Evolutionary conservation across 2,797 vertebrate genomes (phyloP), one percentile per base, ranked within the genome.

Genomic region (Danio aesculapii): DNA sequence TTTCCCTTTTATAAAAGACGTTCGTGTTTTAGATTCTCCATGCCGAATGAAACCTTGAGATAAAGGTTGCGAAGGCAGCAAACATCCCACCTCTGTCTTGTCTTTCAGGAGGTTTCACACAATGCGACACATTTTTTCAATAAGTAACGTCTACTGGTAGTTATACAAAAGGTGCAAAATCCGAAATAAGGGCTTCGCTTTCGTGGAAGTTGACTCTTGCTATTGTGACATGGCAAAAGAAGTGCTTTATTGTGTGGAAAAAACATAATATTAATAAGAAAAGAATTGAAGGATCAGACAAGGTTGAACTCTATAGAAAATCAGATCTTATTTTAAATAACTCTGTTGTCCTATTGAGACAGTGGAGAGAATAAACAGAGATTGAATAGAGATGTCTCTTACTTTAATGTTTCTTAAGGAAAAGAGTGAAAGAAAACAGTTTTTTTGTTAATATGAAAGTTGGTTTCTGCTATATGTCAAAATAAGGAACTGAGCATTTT

Each of bases 21-120:
- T 75, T 79, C 58, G 50, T 75, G 21, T 53, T 67, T 52, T 46
- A 57, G 17, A 75, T 73, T 55, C 41, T 47, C 5, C 30, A 30
- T 7, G 61, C 47, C 75, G 14, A 84, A 4, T 17, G n/a, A 67
- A 53, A 11, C 61, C 67, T 84, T 82, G 66, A 84, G 47, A 46
- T 57, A 59, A 76, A 84, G 44, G 46, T 41, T 47, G 16, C 46
- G 46, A 4, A 13, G 49, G 66, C 16, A 17, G 16, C 0, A 3
- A 10, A 12, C 21, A 52, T 17, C 10, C 16, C 30, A 12, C 50
- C 44, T n/a, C 1, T 21, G 8, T 76, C 11, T 52, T 12, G 53
- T 67, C 6, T 47, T 67, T 17, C 6, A 67, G 6, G 2, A 57
- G 6, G 19, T 30, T 67, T 9, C 64, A 13, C 10, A 17, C 50